Evolutionary conservation across 2,888 invertebrate genomes (phyloP).

Genomic region (Calameuta idolon): DNA sequence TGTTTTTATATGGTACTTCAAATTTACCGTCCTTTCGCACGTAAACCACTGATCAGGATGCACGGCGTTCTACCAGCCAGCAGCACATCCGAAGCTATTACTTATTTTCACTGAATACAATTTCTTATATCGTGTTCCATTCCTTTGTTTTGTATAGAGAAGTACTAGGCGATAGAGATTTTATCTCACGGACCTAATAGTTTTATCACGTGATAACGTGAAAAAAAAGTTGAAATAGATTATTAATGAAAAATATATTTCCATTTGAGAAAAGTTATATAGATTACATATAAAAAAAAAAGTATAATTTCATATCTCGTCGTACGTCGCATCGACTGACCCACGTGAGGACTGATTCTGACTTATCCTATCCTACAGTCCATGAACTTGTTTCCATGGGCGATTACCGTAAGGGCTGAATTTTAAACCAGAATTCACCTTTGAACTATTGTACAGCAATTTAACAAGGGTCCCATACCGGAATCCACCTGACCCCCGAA

Average conservation of each 20-base stretch:
- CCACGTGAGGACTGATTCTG: background rate
- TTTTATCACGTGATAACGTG: background rate
- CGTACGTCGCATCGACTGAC: background rate
- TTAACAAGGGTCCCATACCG: background rate
- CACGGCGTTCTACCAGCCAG: too few species aligned
- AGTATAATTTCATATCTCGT: background rate
- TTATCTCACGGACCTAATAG: background rate
- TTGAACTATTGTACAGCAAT: background rate
- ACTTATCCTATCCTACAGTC: background rate
- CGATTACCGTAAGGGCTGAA: background rate
- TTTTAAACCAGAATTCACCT: slow-evolving; percentile 1
- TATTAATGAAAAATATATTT: background rate
- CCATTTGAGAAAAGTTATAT: background rate
- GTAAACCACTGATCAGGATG: too few species aligned
- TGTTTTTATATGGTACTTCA: too few species aligned
- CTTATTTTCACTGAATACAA: too few species aligned
- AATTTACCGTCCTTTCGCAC: too few species aligned
- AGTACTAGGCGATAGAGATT: background rate
- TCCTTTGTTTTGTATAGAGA: too few species aligned
- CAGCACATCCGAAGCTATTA: too few species aligned
- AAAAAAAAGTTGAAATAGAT: too few species aligned
- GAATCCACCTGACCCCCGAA: background rate
- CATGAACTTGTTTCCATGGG: background rate
- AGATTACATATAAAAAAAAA: background rate
- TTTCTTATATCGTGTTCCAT: too few species aligned